A percentile compares a stretch with the other conserved stretches of the same genome.
Evolutionary conservation across 2,797 vertebrate species (phyloP).

Genomic region (Pangasius krempfi): DNA sequence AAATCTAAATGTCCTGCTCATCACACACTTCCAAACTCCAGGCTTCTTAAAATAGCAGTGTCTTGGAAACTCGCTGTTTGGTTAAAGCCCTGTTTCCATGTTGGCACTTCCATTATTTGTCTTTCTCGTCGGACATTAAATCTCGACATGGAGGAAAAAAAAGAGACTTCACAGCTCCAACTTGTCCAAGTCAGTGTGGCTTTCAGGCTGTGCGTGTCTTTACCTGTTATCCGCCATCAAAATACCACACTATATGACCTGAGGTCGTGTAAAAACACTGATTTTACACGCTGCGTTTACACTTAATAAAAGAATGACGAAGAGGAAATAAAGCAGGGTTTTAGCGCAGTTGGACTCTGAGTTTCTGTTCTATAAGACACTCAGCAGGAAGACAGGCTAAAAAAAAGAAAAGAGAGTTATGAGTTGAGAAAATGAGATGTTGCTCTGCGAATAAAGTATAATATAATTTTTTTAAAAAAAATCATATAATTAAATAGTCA

Average conservation of each 20-base stretch:
- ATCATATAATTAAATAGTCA: neutral
- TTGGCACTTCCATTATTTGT: constrained; percentile 33
- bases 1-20: neutral
- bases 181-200: constrained; percentile 39
- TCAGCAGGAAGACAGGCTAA: neutral
- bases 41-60: neutral
- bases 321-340: neutral
- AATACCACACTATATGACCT: constrained; percentile 32
- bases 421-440: neutral
- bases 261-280: constrained; percentile 32
- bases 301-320: constrained; percentile 3
- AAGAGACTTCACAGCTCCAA: constrained; percentile 28
- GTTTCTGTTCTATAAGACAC: neutral
- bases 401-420: neutral
- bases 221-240: constrained; percentile 48
- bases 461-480: neutral
- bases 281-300: constrained; percentile 17
- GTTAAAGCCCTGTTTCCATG: constrained; percentile 30
- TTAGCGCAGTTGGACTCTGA: neutral
- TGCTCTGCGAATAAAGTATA: neutral
- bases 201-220: constrained; percentile 13
- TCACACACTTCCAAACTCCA: neutral
- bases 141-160: constrained; percentile 26
- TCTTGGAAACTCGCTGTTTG: neutral
- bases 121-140: constrained; percentile 37